Evolutionary conservation across 2,113 vertebrate genomes (phyloP).

Genomic region (Nannospalax galili): DNA sequence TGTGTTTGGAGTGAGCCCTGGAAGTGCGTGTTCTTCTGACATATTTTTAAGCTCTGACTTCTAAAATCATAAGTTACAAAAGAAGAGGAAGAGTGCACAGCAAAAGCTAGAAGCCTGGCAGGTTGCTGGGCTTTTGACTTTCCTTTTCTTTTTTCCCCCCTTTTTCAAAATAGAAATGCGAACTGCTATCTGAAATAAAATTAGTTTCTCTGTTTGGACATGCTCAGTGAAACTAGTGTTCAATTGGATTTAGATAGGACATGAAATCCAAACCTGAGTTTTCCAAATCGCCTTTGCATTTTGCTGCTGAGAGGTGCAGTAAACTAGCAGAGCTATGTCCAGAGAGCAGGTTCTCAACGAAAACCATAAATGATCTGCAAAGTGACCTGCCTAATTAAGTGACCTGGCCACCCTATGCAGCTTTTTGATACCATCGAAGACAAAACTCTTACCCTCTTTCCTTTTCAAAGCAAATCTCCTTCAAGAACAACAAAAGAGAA

Average conservation of each 20-base stretch:
- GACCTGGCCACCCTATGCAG: background rate
- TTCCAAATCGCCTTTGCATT: conserved; percentile 65
- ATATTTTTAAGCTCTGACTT: conserved; percentile 63
- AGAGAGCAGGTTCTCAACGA: conserved; percentile 33
- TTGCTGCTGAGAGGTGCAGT: conserved; percentile 35
- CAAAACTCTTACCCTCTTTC: conserved; percentile 35
- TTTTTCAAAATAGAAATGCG: conserved; percentile 49
- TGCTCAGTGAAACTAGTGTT: conserved; percentile 30
- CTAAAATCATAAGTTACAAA: conserved; percentile 64
- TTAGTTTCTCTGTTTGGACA: conserved; percentile 72
- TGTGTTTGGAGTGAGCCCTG: background rate
- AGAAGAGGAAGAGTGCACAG: conserved; percentile 18
- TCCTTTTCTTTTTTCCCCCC: background rate
- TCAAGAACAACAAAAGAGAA: conserved; percentile 73
- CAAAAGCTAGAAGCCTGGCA: conserved; percentile 49
- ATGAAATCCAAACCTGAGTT: conserved; percentile 64
- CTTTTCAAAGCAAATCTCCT: conserved; percentile 60
- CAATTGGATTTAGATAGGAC: conserved; percentile 45
- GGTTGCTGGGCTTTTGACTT: background rate
- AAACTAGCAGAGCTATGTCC: conserved; percentile 15
- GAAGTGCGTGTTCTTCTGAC: background rate
- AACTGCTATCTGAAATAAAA: conserved; percentile 72
- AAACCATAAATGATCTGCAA: conserved; percentile 57
- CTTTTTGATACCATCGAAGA: conserved; percentile 64
- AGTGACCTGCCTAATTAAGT: conserved; percentile 58